phyloP scores from a whole-genome alignment of 1,140 invertebrate species.

The Calycopis cecrops region DNA sequence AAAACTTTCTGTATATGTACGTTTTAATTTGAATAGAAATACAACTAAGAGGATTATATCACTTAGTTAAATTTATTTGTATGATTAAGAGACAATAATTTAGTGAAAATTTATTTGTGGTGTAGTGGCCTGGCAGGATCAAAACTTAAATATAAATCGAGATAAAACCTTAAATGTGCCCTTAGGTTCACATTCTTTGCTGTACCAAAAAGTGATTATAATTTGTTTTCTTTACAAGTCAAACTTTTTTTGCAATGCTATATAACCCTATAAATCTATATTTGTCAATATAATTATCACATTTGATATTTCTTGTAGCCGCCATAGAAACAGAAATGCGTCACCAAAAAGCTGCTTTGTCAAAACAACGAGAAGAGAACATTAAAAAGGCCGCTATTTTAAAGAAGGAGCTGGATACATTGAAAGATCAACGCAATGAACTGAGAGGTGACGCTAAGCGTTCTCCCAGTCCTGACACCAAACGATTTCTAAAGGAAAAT shows the following conservation, averaged over 20 bases:
- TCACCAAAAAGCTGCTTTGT: constrained; percentile 85
- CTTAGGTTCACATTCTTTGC: too few species aligned
- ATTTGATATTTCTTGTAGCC: constrained; percentile 51
- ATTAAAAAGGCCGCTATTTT: constrained; percentile 81
- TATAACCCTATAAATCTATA: constrained; percentile 5
- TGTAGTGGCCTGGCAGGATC: too few species aligned
- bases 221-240: too few species aligned
- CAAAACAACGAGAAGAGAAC: constrained; percentile 86
- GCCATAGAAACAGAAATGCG: constrained; percentile 87
- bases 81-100: too few species aligned
- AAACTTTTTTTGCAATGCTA: constrained; percentile 8
- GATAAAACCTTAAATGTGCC: too few species aligned
- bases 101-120: too few species aligned
- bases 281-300: constrained; percentile 9
- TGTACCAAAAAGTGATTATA: too few species aligned
- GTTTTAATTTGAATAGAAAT: too few species aligned
- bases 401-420: constrained; percentile 83
- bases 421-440: constrained; percentile 85
- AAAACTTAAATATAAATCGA: too few species aligned
- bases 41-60: too few species aligned
- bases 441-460: constrained; percentile 79
- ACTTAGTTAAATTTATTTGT: too few species aligned
- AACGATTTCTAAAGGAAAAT: constrained; percentile 85
- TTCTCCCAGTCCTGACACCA: constrained; percentile 79
- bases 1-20: too few species aligned